Evolutionary conservation across 2,888 invertebrate genomes (phyloP).

Genomic region (Epistrophe grossulariae): DNA sequence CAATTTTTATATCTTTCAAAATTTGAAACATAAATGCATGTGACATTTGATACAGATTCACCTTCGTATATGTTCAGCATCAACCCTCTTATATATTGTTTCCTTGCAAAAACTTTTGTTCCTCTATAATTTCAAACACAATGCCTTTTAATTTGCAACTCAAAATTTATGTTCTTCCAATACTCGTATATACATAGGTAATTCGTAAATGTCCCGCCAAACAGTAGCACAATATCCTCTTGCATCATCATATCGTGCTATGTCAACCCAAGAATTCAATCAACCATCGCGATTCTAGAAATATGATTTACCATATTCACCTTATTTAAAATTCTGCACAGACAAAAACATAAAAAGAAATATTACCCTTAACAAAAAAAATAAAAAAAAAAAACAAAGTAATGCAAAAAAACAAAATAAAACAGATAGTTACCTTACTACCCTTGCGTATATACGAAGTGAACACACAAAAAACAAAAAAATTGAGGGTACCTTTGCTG

Average conservation of each 20-base stretch:
- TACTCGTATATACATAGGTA: neutral
- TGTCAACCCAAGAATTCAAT: conserved; percentile 62
- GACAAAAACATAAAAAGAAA: conserved; percentile 70
- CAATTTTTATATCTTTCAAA: conserved; percentile 4
- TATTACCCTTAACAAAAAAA: conserved; percentile 71
- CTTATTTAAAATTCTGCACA: conserved; percentile 73
- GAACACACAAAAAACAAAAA: conserved; percentile 44
- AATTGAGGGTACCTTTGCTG: conserved; percentile 64
- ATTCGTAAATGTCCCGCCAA: conserved; percentile 40
- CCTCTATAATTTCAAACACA: conserved; percentile 76
- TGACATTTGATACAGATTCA: conserved; percentile 72
- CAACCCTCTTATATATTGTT: conserved; percentile 46
- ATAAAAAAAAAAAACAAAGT: conserved; percentile 43
- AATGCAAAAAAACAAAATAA: conserved; percentile 56
- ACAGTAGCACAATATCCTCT: conserved; percentile 44
- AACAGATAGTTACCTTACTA: conserved; percentile 65
- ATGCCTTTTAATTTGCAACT: conserved; percentile 76
- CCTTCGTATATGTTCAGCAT: conserved; percentile 5
- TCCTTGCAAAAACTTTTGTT: conserved; percentile 37
- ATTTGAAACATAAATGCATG: conserved; percentile 34
- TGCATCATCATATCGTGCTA: neutral
- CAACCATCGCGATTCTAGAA: conserved; percentile 70
- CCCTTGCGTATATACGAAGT: conserved; percentile 40
- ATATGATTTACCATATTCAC: conserved; percentile 69
- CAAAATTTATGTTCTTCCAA: conserved; percentile 66